Evolutionary conservation across 2,888 invertebrate species (phyloP), one percentile per base, ranked within the genome.

Genomic region (Archips crataeganus): DNA sequence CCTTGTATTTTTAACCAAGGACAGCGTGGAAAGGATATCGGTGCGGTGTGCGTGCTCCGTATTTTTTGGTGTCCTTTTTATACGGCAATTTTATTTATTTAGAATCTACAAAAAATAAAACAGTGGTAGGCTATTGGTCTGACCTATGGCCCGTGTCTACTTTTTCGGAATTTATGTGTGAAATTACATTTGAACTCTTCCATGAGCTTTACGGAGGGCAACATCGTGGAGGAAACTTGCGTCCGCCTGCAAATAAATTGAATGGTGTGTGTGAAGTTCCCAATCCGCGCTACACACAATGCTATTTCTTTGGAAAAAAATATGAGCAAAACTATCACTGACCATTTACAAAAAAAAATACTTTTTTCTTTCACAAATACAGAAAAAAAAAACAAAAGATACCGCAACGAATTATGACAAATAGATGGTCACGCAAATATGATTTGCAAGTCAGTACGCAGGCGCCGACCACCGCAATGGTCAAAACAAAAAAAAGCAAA

Each of bases 381-480:
- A 64, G 34, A 51, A 42, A 8, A 45, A 63, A 60, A 70, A 81
- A 71, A 84, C 83, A 83, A 89, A 87, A 81, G 82, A 70, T 54
- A 82, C 88, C 89, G 87, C 85, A 82, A 75, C 77, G 82, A 81
- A 84, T 85, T 85, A 85, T 84, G 86, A 88, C 88, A 87, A 88
- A 88, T 85, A 87, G 86, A 81, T 79, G 79, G 79, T 79, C 82
- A 83, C 83, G 86, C 84, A 85, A 85, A 79, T 75, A 72, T 75
- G 81, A 84, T 85, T 85, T 83, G 87, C 89, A 89, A 89, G 88
- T 89, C 90, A 88, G 84, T 79, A 81, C 79, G 81, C 76, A 70
- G 75, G 77, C 82, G 81, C 80, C 80, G 80, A 76, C 84, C 80
- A 82, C 83, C 81, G 79, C 80, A 80, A 66, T 66, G 54, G 8